Evolutionary conservation across 2,888 invertebrate genomes (phyloP), one percentile per base, ranked within the genome.

Genomic region (Ferrisia virgata): DNA sequence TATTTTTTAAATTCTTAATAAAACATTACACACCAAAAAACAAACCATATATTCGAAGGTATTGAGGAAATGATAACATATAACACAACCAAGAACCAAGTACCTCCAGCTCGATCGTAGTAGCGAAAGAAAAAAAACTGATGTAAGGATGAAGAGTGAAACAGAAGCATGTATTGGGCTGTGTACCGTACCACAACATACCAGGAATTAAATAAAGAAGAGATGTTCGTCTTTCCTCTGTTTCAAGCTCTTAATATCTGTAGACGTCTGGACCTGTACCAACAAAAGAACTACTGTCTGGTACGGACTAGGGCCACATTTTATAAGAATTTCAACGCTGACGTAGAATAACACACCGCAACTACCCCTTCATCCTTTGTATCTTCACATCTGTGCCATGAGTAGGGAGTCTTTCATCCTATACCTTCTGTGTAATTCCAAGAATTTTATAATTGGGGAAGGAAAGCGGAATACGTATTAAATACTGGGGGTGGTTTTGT

Each of bases 251-350:
- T 28, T 28, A 25, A 64, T 13, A 43, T 33, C 18, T 28, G 4
- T 18, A 31, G 72, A 72, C 33, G 72, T 72, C 72, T 33, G 72
- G 72, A 72, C 72, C 72, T 72, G n/a, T 72, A 33, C 72, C 33
- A 36, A 72, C 72, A 72, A 72, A 72, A 33, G 72, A 72, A 72
- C 33, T n/a, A 72, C 33, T 33, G 72, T 72, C 18, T 33, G 33
- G 28, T 31, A 5, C 25, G 58, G n/a, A n/a, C n/a, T n/a, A n/a
- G n/a, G n/a, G 8, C 47, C 25, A 28, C 28, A 22, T n/a, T 33
- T 3, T 15, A n/a, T n/a, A n/a, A 58, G 58, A 22, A 58, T 58
- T 58, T 58, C 22, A 22, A 43, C 58, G 22, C 11, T 58, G 58
- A n/a, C 43, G 43, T 58, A 22, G n/a, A n/a, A n/a, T n/a, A n/a